Percentiles rank a stretch among this genome's conserved stretches.
These are phyloP conservation scores for Hydrozoanthus gracilis DNA, from an alignment of 92 coral and sea anemone species.

Conservation along the genomic window DNA sequence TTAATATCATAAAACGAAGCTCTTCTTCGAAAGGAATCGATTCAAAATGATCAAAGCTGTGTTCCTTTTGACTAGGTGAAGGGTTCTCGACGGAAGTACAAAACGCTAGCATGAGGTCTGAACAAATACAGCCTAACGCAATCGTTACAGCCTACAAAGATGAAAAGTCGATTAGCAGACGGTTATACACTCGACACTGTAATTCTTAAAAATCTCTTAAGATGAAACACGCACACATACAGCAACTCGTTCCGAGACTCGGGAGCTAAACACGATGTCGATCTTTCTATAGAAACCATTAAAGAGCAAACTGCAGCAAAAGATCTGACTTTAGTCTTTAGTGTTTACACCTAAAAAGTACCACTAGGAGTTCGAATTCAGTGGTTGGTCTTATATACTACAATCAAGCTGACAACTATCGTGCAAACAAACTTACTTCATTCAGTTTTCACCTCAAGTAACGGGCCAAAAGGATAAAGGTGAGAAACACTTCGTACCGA, in stretches of 20 bases:
- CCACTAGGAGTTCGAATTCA: neutral
- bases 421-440: neutral
- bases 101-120: constrained; percentile 35
- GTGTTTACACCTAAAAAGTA: neutral
- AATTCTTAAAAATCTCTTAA: neutral
- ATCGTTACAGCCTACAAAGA: neutral
- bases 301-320: neutral
- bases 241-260: neutral
- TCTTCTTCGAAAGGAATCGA: neutral
- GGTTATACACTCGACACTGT: neutral
- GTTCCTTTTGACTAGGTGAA: neutral
- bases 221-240: neutral
- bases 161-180: neutral
- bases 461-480: neutral
- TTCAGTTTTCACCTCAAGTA: neutral
- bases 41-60: too few relatives aligned
- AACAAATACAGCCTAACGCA: constrained; percentile 5
- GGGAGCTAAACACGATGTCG: neutral
- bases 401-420: neutral
- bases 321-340: neutral
- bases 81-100: neutral
- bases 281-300: too few relatives aligned
- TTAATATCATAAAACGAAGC: neutral
- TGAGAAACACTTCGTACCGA: neutral
- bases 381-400: constrained; percentile 2